Evolutionary conservation across 2,888 invertebrate genomes (phyloP).

Genomic region (Hoplodrina blanda): DNA sequence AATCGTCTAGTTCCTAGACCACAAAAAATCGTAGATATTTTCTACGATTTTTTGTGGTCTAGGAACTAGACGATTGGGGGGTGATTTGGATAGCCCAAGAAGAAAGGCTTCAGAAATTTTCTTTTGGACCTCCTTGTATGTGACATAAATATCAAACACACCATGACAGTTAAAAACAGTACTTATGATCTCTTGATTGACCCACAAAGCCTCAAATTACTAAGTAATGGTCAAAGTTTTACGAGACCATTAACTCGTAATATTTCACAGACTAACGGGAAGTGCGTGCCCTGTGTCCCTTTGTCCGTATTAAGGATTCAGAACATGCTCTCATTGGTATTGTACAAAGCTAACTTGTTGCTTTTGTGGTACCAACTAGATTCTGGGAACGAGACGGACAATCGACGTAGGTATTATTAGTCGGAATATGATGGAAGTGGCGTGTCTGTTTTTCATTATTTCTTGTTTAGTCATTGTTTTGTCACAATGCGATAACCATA

Average conservation of each 20-base stretch:
- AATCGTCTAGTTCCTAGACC: no score
- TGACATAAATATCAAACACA: no score
- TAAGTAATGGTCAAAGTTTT: conserved; percentile 1
- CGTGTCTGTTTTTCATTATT: conserved; percentile 19
- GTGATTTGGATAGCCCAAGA: no score
- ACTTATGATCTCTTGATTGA: background rate
- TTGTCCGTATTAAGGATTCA: conserved; percentile 51
- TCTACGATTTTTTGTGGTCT: no score
- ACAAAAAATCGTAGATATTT: no score
- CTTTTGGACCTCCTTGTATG: no score
- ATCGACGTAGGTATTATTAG: conserved; percentile 20
- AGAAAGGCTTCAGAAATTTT: no score
- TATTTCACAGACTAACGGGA: conserved; percentile 35
- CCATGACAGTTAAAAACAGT: background rate
- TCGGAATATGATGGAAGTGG: conserved; percentile 23
- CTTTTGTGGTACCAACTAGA: conserved; percentile 39
- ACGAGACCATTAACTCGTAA: conserved; percentile 30
- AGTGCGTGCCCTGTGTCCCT: conserved; percentile 43
- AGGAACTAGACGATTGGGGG: no score
- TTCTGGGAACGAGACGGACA: conserved; percentile 49
- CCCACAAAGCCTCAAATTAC: background rate
- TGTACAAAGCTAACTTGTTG: conserved; percentile 59
- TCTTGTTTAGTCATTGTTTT: conserved; percentile 18
- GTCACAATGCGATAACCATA: background rate
- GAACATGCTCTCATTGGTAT: conserved; percentile 52